Conservation (phyloP, 2,888 invertebrate species). For the Andrena trimmerana region DNA sequence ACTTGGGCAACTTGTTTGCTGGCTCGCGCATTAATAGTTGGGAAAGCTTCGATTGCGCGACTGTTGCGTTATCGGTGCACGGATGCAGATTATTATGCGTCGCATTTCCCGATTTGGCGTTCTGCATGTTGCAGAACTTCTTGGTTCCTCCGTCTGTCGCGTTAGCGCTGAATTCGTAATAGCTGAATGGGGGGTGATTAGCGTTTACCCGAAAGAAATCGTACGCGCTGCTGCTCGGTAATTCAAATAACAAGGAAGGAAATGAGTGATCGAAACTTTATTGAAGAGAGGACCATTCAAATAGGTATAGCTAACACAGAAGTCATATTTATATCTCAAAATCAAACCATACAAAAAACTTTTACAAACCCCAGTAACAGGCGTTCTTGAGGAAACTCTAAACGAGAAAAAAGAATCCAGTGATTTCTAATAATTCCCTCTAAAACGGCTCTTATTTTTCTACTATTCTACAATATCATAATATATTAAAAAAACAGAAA, state of each 20-base stretch:
- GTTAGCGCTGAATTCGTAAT: not conserved
- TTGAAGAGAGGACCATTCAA: too few species aligned
- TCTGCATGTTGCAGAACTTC: not conserved
- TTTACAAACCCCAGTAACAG: too few species aligned
- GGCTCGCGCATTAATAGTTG: not conserved
- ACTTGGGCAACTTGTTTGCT: slow-evolving; percentile 16
- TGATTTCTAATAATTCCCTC: too few species aligned
- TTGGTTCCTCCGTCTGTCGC: not conserved
- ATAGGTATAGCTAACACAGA: too few species aligned
- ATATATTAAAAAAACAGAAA: too few species aligned
- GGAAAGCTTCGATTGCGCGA: slow-evolving; percentile 19
- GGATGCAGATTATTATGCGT: not conserved
- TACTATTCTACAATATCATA: too few species aligned
- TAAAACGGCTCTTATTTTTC: too few species aligned
- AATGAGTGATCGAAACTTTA: not conserved
- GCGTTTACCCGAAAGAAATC: not conserved
- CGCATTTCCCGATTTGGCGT: not conserved
- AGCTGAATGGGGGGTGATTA: not conserved
- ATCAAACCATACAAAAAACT: too few species aligned
- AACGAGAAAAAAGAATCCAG: too few species aligned
- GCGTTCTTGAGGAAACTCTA: too few species aligned
- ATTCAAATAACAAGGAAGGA: not conserved
- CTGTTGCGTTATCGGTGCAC: slow-evolving; percentile 32
- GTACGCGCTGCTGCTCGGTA: not conserved
- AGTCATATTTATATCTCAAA: too few species aligned